Evolutionary conservation across 1,140 invertebrate genomes (phyloP).

Genomic region (Papilio helenus): DNA sequence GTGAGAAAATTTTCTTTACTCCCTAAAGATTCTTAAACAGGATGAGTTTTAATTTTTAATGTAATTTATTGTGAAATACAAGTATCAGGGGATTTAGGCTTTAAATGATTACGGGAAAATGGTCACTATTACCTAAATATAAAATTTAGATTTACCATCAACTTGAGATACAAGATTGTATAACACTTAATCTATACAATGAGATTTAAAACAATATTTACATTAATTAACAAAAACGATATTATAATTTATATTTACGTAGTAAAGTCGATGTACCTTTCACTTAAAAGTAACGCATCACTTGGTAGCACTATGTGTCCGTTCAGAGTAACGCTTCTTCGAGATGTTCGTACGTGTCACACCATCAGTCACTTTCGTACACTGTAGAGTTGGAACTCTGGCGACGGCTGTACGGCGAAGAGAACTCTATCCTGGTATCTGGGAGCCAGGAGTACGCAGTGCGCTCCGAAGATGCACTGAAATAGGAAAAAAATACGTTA

Average conservation of each 20-base stretch:
- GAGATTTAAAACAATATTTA: constrained; percentile 4
- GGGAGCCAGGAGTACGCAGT: constrained; percentile 82
- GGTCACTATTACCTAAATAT: not conserved
- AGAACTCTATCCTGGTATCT: constrained; percentile 76
- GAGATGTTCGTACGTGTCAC: constrained; percentile 68
- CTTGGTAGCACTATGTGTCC: constrained; percentile 54
- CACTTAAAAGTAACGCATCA: constrained; percentile 30
- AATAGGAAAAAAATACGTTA: constrained; percentile 53
- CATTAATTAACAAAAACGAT: not conserved
- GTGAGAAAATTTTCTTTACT: constrained; percentile 74
- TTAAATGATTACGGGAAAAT: not conserved
- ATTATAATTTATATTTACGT: constrained; percentile 28
- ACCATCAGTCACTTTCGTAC: constrained; percentile 82
- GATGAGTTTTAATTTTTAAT: constrained; percentile 41
- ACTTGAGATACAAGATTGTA: constrained; percentile 4
- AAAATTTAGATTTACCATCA: not conserved
- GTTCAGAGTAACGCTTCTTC: constrained; percentile 75
- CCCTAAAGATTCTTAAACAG: constrained; percentile 57
- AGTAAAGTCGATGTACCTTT: constrained; percentile 34
- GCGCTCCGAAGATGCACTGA: constrained; percentile 79
- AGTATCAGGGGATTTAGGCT: not conserved
- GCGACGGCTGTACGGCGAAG: constrained; percentile 71
- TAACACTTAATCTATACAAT: constrained; percentile 32
- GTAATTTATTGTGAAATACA: not conserved
- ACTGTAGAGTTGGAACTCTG: constrained; percentile 78